Conservation (phyloP, 2,888 invertebrate species). For the Diachrysia chrysitis region DNA sequence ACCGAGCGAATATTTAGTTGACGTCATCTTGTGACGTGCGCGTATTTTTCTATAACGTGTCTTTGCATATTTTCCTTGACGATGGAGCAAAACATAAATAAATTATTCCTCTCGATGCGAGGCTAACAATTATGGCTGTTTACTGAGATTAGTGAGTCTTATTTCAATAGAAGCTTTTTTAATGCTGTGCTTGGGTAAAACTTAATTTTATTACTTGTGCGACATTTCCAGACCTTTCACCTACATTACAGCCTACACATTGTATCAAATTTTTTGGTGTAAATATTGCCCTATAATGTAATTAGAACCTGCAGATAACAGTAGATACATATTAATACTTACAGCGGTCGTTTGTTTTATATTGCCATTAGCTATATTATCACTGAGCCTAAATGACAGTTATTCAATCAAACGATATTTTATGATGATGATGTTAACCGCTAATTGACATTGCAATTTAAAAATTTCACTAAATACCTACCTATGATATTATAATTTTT, state of each 20-base stretch:
- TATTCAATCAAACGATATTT: constrained; percentile 8
- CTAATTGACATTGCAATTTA: background rate
- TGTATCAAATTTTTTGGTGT: too few relatives aligned
- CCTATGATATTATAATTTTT: too few relatives aligned
- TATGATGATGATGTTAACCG: constrained; percentile 3
- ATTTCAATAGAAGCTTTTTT: background rate
- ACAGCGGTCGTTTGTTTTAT: constrained; percentile 6
- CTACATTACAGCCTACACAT: too few relatives aligned
- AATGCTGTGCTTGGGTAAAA: too few relatives aligned
- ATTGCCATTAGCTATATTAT: constrained; percentile 7
- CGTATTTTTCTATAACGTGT: constrained; percentile 23
- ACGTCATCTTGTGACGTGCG: constrained; percentile 42
- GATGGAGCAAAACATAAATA: background rate
- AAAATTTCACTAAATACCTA: too few relatives aligned
- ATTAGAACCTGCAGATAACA: constrained; percentile 15
- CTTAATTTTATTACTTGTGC: too few relatives aligned
- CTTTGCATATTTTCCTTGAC: constrained; percentile 16
- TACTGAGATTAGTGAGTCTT: background rate
- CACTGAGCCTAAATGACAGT: background rate
- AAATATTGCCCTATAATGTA: constrained; percentile 13
- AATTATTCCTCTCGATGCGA: background rate
- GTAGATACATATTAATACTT: background rate
- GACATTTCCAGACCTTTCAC: too few relatives aligned
- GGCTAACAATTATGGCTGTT: background rate
- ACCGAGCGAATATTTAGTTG: constrained; percentile 44